A percentile compares a stretch with the other conserved stretches of the same genome.
Conservation (phyloP, 2,888 invertebrate genomes). For the Pardosa pseudoannulata region DNA sequence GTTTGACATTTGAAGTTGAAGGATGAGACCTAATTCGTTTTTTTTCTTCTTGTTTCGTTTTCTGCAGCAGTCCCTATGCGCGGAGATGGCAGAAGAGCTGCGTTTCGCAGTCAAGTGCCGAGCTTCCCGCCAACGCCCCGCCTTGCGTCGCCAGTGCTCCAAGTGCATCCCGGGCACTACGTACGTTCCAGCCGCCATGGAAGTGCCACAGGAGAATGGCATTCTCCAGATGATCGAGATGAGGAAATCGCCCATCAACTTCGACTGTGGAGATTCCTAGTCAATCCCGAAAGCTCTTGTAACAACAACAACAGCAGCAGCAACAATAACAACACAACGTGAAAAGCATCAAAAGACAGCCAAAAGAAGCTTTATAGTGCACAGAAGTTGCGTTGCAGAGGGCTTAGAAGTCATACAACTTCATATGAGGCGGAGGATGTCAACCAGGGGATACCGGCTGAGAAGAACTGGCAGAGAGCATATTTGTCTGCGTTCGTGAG, state of each 20-base stretch:
- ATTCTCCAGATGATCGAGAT: conserved; percentile 73
- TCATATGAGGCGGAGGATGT: too few relatives aligned
- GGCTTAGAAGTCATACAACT: neutral
- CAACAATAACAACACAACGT: conserved; percentile 5
- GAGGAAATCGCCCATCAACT: conserved; percentile 72
- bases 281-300: conserved; percentile 27
- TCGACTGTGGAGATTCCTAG: conserved; percentile 73
- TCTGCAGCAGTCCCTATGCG: conserved; percentile 92
- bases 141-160: conserved; percentile 86
- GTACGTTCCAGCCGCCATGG: conserved; percentile 73
- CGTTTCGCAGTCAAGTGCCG: conserved; percentile 92
- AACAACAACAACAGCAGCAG: conserved; percentile 30
- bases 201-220: conserved; percentile 72
- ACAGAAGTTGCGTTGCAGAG: neutral
- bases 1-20: too few relatives aligned
- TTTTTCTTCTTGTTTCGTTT: conserved; percentile 9
- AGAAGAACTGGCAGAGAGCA: too few relatives aligned
- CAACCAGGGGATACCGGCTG: too few relatives aligned
- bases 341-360: neutral
- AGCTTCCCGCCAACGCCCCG: conserved; percentile 86
- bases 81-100: conserved; percentile 95
- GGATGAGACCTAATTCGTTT: too few relatives aligned
- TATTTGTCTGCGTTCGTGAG: too few relatives aligned
- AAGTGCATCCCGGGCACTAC: conserved; percentile 85
- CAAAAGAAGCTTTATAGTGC: neutral